Conservation (phyloP, 2,797 vertebrate species). For the Coranthus polyacanthus region DNA sequence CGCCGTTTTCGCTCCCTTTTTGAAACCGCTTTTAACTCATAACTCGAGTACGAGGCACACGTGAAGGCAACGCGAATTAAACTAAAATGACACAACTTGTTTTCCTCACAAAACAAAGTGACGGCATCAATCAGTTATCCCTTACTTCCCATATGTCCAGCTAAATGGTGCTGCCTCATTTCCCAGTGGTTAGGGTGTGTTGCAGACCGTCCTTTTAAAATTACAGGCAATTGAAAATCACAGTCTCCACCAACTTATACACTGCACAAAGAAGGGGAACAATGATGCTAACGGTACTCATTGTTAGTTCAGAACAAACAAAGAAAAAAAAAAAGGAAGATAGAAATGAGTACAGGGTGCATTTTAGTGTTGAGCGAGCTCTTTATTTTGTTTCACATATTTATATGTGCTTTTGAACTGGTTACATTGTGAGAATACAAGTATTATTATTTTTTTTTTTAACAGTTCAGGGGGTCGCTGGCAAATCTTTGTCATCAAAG, state of each 20-base stretch:
- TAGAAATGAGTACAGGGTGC: conserved; percentile 29
- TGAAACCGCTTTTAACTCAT: no score
- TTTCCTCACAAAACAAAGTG: conserved; percentile 56
- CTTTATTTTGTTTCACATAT: conserved; percentile 70
- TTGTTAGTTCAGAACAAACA: neutral
- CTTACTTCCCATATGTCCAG: conserved; percentile 40
- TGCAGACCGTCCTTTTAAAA: conserved; percentile 28
- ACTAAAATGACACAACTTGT: conserved; percentile 32
- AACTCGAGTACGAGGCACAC: conserved; percentile 12
- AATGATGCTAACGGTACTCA: neutral
- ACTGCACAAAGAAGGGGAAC: conserved; percentile 11
- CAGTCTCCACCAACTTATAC: conserved; percentile 22
- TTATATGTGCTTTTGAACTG: conserved; percentile 70
- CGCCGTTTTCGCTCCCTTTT: no score
- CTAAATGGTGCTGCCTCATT: conserved; percentile 47
- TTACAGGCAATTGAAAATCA: conserved; percentile 43
- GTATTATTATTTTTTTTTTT: conserved; percentile 11
- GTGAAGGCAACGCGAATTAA: conserved; percentile 50
- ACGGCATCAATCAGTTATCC: conserved; percentile 61
- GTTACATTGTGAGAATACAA: conserved; percentile 71
- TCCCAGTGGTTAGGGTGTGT: conserved; percentile 69
- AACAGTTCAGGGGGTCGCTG: conserved; percentile 30
- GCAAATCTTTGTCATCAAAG: conserved; percentile 55
- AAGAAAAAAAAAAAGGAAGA: conserved; percentile 15
- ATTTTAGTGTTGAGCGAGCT: conserved; percentile 42